Percentiles rank a stretch among this genome's conserved stretches.
Conservation (phyloP, 2,797 vertebrate species). For the Chloroceryle inda region DNA sequence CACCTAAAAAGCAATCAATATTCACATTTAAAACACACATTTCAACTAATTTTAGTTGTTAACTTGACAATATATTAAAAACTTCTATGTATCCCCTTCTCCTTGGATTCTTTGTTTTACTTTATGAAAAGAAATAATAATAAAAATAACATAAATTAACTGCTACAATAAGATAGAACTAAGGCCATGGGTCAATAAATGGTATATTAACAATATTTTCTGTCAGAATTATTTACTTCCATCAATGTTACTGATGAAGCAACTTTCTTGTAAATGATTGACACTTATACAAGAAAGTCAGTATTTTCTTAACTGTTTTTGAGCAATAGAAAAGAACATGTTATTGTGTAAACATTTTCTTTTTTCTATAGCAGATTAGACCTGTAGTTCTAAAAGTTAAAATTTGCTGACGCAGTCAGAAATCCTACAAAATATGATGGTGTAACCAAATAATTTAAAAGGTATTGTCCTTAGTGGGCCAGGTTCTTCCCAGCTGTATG, state of each 20-base stretch:
- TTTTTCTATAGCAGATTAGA: background rate
- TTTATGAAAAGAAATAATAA: background rate
- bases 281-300: background rate
- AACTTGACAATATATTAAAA: background rate
- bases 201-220: background rate
- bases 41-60: background rate
- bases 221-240: background rate
- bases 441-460: background rate
- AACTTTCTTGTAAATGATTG: background rate
- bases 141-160: background rate
- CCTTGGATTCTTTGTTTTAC: background rate
- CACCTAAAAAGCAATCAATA: background rate
- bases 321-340: background rate
- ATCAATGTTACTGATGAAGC: background rate
- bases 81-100: background rate
- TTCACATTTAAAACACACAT: background rate
- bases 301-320: background rate
- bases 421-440: background rate
- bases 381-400: background rate
- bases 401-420: background rate
- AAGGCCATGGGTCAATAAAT: background rate
- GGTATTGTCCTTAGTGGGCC: background rate
- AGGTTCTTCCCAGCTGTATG: slow-evolving; percentile 14
- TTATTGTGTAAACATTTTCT: background rate
- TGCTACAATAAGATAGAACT: background rate